Base-by-base conservation (phyloP, 2,113 vertebrate species). In the Salvator merianae region DNA sequence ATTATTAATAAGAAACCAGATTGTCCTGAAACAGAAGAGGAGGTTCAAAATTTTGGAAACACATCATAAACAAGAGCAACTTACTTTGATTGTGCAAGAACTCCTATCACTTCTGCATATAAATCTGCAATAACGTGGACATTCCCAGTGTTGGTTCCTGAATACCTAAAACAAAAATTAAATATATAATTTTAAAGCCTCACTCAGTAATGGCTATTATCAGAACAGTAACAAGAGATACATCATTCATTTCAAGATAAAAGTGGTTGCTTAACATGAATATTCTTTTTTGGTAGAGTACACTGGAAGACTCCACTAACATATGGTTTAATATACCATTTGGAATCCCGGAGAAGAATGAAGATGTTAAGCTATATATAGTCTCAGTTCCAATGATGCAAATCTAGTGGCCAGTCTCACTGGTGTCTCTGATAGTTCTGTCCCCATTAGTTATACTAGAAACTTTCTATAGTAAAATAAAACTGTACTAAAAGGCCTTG, bases 41-140 rank as follows among this genome's bases (percentile, higher is more conserved):
- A 28, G 65, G 28, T n/a, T 82, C 32, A 28, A 10, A 28, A 30
- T 43, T 12, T 62, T 32, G 12, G 28, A 62, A 71, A 24, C 5
- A 24, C n/a, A 32, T 16, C 22, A 12, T 53, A 40, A 36, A 82
- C 34, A 88, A 1, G 34, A 77, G 65, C 53, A 91, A 36, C 97
- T 97, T 95, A 99, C 98, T 99, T 99, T 85, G 98, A 98, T 76
- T 99, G 98, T 88, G 98, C 98, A 90, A 99, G 98, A 94, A 99
- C 96, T 32, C 98, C 98, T 82, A 98, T 99, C 91, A 99, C 98
- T 95, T 99, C 98, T 77, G 98, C 98, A 83, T 99, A 99, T 87
- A 99, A 95, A 93, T 99, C 98, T 92, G 98, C 98, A 90, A 99
- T 99, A 96, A 99, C 97, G 95, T 99, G 98, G 91, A 99, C 98